Conservation (phyloP, 1,140 invertebrate species). For the Drosophila parvula region DNA sequence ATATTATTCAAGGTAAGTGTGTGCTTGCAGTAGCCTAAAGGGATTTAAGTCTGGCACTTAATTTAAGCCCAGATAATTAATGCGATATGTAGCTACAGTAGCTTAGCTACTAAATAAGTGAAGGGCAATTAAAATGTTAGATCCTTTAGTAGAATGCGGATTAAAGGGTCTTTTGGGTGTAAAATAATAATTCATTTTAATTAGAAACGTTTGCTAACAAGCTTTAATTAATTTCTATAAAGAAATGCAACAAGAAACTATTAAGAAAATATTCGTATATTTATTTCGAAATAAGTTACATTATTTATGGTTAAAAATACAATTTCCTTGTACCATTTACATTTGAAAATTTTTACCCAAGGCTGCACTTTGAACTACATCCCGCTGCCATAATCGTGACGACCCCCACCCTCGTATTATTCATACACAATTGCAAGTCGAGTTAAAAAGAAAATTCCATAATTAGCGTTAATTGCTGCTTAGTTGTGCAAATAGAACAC, state of each 20-base stretch:
- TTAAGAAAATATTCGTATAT: too few relatives aligned
- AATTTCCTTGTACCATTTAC: neutral
- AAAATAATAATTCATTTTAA: neutral
- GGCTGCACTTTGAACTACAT: neutral
- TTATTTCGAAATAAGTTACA: neutral
- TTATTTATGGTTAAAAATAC: neutral
- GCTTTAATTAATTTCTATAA: neutral
- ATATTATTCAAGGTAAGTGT: slow-evolving; percentile 18
- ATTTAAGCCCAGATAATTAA: neutral
- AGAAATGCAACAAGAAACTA: neutral
- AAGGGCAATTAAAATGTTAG: neutral
- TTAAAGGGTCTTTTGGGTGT: neutral
- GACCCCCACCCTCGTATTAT: neutral
- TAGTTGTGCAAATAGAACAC: slow-evolving; percentile 61
- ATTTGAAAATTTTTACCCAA: neutral
- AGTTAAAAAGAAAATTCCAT: slow-evolving; percentile 53
- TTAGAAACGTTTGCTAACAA: too few relatives aligned
- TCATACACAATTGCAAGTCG: slow-evolving; percentile 28
- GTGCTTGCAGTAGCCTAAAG: neutral
- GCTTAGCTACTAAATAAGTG: neutral
- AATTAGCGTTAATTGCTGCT: slow-evolving; percentile 63
- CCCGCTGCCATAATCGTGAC: neutral
- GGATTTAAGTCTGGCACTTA: neutral
- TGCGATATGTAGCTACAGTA: neutral
- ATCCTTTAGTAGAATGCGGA: neutral